Evolutionary conservation across 1,140 invertebrate species (phyloP).

Genomic region (Orchesella cincta): DNA sequence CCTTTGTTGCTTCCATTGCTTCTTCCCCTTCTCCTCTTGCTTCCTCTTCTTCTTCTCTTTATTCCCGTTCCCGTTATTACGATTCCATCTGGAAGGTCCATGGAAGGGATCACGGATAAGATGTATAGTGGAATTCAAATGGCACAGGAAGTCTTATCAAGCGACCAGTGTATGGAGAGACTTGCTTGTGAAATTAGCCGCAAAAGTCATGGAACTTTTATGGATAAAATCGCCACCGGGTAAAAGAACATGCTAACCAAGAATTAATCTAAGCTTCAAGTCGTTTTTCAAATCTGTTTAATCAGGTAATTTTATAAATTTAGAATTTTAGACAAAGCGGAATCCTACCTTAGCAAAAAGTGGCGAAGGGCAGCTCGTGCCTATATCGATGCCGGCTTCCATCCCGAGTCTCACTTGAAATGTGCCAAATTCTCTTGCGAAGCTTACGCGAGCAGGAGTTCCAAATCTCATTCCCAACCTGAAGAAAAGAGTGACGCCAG

Average conservation of each 20-base stretch:
- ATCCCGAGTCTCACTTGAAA: constrained; percentile 38
- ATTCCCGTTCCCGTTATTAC: constrained; percentile 49
- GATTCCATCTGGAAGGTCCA: constrained; percentile 1
- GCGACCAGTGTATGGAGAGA: constrained; percentile 48
- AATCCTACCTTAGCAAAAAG: constrained; percentile 46
- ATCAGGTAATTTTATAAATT: background rate
- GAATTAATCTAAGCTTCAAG: background rate
- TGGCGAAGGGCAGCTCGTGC: constrained; percentile 46
- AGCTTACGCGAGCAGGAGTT: constrained; percentile 34
- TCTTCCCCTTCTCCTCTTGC: constrained; percentile 33
- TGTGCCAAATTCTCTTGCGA: constrained; percentile 50
- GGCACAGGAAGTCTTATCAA: constrained; percentile 47
- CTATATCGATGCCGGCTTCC: constrained; percentile 46
- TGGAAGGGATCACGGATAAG: constrained; percentile 44
- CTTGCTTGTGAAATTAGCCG: constrained; percentile 46
- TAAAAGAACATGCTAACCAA: constrained; percentile 23
- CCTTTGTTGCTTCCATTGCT: constrained; percentile 46
- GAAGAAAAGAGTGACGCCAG: no score
- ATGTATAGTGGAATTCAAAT: constrained; percentile 42
- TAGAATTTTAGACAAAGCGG: constrained; percentile 48
- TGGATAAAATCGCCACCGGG: constrained; percentile 48
- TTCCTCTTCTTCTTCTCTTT: constrained; percentile 45
- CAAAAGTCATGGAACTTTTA: constrained; percentile 43
- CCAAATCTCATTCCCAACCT: no score
- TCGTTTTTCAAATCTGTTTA: background rate